phyloP scores from a whole-genome alignment of 2,113 vertebrate species.

The Piprites chloris region DNA sequence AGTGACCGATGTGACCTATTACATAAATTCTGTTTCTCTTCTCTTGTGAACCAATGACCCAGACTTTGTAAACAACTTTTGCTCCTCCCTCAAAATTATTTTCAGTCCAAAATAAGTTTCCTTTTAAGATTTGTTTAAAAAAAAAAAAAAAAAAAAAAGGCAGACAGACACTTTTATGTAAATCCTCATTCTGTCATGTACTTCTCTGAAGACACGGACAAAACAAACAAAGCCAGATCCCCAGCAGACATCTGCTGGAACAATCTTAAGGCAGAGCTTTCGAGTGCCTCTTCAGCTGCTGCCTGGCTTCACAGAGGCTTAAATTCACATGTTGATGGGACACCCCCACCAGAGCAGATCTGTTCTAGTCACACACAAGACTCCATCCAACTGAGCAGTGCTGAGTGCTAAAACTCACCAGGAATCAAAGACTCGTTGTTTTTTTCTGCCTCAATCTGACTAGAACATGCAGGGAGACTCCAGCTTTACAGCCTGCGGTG shows the following conservation, averaged over 20 bases:
- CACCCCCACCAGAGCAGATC: not conserved
- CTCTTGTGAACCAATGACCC: not conserved
- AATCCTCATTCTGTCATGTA: not conserved
- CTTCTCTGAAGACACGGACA: accelerated
- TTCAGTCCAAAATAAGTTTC: not conserved
- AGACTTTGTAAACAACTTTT: not conserved
- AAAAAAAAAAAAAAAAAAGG: not conserved
- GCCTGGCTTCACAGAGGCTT: not conserved
- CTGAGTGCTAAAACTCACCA: not conserved
- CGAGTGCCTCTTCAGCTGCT: not conserved
- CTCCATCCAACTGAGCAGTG: accelerated
- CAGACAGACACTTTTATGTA: not conserved
- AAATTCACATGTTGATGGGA: not conserved
- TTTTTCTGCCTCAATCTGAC: accelerated
- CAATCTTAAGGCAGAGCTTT: not conserved
- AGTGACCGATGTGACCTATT: not conserved
- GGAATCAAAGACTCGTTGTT: not conserved
- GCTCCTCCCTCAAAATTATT: not conserved
- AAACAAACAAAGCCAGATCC: not conserved
- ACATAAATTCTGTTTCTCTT: not conserved
- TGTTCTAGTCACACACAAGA: not conserved
- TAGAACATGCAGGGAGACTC: accelerated
- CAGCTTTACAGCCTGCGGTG: not conserved
- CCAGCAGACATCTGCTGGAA: not conserved
- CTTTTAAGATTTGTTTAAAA: not conserved